Conservation (phyloP, 2,888 invertebrate species). For the Protula sp. region DNA sequence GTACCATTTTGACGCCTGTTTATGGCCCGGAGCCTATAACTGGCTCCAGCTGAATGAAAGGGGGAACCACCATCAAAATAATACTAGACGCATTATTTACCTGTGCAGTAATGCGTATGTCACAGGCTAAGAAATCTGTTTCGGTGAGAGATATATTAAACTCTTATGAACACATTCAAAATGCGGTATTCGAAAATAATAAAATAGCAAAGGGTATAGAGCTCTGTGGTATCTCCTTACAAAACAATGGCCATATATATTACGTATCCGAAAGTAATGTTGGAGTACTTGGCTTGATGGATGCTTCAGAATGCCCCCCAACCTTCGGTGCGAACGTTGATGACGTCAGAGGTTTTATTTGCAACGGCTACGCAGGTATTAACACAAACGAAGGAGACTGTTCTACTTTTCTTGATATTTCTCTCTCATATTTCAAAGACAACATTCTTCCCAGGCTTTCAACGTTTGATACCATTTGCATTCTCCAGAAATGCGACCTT, state of each 20-base stretch:
- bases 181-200: neutral
- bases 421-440: neutral
- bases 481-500: neutral
- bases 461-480: neutral
- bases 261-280: constrained; percentile 29
- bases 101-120: constrained; percentile 1
- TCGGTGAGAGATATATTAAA: neutral
- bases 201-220: neutral
- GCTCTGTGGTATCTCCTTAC: constrained; percentile 6
- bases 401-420: constrained; percentile 28
- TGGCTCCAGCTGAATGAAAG: constrained; percentile 53
- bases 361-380: constrained; percentile 30
- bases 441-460: neutral
- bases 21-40: constrained; percentile 48
- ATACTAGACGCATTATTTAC: constrained; percentile 25
- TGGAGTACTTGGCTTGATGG: constrained; percentile 46
- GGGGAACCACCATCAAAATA: constrained; percentile 50
- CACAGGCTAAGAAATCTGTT: too few species aligned
- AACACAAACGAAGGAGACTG: constrained; percentile 39
- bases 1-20: too few species aligned
- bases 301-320: constrained; percentile 51
- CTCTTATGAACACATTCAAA: neutral
- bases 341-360: constrained; percentile 42
- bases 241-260: constrained; percentile 31
- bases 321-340: constrained; percentile 44